Conservation (phyloP, 2,113 vertebrate genomes). For the Phaethornis superciliosus region DNA sequence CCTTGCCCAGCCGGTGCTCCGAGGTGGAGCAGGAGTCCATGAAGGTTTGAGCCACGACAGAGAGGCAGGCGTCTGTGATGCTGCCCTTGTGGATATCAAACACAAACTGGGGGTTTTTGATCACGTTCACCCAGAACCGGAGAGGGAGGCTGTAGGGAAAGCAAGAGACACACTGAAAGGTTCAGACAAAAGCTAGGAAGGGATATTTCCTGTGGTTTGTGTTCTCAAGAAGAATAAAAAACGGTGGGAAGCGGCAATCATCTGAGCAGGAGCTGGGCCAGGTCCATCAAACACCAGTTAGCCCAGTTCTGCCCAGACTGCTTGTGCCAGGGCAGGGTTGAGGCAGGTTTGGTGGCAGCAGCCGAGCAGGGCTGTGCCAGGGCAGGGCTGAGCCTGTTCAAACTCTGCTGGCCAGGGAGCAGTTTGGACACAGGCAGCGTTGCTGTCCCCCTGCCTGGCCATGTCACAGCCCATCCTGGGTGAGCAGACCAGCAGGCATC, state of each 20-base stretch:
- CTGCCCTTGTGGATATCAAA: constrained; percentile 99
- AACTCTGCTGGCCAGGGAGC: accelerated
- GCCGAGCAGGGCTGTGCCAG: accelerated
- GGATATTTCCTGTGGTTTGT: accelerated
- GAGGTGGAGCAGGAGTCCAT: constrained; percentile 99
- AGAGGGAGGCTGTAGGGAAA: constrained; percentile 86
- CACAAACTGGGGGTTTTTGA: constrained; percentile 98
- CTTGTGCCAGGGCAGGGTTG: background rate
- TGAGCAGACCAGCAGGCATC: background rate
- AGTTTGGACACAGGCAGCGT: accelerated
- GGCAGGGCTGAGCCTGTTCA: too few relatives aligned
- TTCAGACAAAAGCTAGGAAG: background rate
- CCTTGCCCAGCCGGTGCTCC: constrained; percentile 96
- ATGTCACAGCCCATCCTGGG: background rate
- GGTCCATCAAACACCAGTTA: background rate
- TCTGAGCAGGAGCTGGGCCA: background rate
- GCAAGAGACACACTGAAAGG: background rate
- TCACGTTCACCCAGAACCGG: constrained; percentile 99
- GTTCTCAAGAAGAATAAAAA: accelerated
- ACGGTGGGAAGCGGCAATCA: background rate
- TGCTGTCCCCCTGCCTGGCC: background rate
- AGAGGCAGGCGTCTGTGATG: constrained; percentile 97
- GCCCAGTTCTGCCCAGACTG: background rate
- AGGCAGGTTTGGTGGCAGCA: accelerated
- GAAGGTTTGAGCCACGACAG: constrained; percentile 97